Conservation (phyloP, 2,797 vertebrate genomes). For the Aplochiton taeniatus region DNA sequence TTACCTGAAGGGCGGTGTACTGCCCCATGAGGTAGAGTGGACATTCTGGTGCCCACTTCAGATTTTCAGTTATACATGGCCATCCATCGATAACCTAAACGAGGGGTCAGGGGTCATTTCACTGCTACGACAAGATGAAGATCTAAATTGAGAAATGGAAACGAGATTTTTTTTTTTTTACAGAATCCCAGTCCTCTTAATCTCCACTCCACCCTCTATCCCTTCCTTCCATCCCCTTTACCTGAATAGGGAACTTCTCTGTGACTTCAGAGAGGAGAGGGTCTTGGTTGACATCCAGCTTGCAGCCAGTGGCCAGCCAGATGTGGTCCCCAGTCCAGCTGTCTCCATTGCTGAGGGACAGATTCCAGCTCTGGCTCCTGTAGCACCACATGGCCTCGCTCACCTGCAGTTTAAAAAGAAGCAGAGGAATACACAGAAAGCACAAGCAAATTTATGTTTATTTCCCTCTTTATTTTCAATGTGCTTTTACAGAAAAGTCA, state of each 20-base stretch:
- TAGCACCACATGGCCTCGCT: conserved; percentile 77
- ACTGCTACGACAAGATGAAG: too few relatives aligned
- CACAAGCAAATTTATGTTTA: too few relatives aligned
- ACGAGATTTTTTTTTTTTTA: too few relatives aligned
- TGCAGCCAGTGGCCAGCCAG: conserved; percentile 81
- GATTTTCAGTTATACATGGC: conserved; percentile 73
- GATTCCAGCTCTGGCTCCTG: conserved; percentile 68
- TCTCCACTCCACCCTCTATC: background rate
- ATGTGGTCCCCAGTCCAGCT: conserved; percentile 75
- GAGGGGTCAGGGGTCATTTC: too few relatives aligned
- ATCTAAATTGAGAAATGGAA: too few relatives aligned
- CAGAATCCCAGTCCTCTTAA: background rate
- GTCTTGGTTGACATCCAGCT: conserved; percentile 75
- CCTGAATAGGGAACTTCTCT: conserved; percentile 74
- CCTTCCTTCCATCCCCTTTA: conserved; percentile 15
- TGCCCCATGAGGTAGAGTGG: conserved; percentile 81
- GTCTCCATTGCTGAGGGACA: conserved; percentile 61
- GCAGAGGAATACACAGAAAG: background rate
- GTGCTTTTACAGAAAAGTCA: too few relatives aligned
- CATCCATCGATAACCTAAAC: conserved; percentile 75
- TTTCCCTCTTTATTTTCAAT: too few relatives aligned
- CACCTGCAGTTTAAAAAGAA: conserved; percentile 55
- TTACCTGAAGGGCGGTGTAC: conserved; percentile 77
- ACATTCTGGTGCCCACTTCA: conserved; percentile 73
- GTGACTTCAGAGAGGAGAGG: conserved; percentile 72